phyloP scores from a whole-genome alignment of 2,888 invertebrate species.

The Trileptium ribeirensis region DNA sequence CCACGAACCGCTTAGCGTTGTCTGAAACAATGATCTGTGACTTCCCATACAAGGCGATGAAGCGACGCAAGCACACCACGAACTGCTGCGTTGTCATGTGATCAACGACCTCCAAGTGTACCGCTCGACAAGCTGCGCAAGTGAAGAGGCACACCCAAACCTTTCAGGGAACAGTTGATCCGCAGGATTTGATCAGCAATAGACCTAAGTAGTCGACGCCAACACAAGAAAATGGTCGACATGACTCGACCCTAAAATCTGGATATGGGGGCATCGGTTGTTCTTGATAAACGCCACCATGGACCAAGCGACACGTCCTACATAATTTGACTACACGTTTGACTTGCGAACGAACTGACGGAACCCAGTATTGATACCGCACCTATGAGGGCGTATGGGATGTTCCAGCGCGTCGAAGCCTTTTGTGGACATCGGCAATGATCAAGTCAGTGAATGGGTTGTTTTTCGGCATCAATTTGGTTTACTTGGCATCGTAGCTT shows the following conservation, averaged over 20 bases:
- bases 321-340: background rate
- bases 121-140: constrained; percentile 13
- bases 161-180: background rate
- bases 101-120: constrained; percentile 10
- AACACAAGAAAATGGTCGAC: background rate
- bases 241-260: background rate
- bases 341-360: constrained; percentile 17
- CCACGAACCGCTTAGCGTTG: constrained; percentile 51
- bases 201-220: constrained; percentile 13
- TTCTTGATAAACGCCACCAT: background rate
- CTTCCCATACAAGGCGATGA: constrained; percentile 41
- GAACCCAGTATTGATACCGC: constrained; percentile 23
- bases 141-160: constrained; percentile 22
- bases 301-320: background rate
- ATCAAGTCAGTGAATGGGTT: background rate
- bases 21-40: constrained; percentile 49
- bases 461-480: background rate
- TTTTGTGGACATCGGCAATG: background rate
- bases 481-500: background rate
- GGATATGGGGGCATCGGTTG: background rate
- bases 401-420: constrained; percentile 7
- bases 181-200: background rate
- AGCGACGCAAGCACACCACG: constrained; percentile 45
- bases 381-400: constrained; percentile 15
- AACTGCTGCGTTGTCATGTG: constrained; percentile 46